These are phyloP conservation scores for Rhagologus leucostigma DNA, from an alignment of 2,113 vertebrate species.

Conservation along the genomic window DNA sequence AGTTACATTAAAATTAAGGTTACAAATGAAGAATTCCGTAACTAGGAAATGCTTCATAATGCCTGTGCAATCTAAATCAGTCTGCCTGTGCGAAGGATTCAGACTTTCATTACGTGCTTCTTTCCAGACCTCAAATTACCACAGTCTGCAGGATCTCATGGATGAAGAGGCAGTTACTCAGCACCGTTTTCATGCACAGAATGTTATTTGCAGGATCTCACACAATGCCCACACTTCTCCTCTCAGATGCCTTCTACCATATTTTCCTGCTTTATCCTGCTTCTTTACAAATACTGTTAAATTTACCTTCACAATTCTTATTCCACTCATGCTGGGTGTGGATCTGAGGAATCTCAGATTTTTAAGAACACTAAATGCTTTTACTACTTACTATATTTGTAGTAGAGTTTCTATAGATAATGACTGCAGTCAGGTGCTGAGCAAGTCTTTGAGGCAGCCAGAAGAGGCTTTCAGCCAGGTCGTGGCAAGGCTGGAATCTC, in stretches of 20 bases:
- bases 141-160: neutral
- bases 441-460: neutral
- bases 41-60: neutral
- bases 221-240: slow-evolving; percentile 20
- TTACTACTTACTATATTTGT: neutral
- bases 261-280: neutral
- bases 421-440: neutral
- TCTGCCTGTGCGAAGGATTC: neutral
- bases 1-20: neutral
- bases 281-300: slow-evolving; percentile 19
- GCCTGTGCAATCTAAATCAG: neutral
- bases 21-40: neutral
- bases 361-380: neutral
- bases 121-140: neutral
- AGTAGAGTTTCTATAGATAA: neutral
- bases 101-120: neutral
- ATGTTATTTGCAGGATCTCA: slow-evolving; percentile 23
- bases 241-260: neutral
- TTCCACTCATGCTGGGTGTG: neutral
- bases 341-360: neutral
- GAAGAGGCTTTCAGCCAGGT: neutral
- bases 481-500: neutral
- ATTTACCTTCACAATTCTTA: slow-evolving; percentile 18
- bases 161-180: slow-evolving; percentile 14
- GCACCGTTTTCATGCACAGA: neutral